phyloP scores from a whole-genome alignment of 2,797 vertebrate genomes.

The Cryptoblepharus egeriae region DNA sequence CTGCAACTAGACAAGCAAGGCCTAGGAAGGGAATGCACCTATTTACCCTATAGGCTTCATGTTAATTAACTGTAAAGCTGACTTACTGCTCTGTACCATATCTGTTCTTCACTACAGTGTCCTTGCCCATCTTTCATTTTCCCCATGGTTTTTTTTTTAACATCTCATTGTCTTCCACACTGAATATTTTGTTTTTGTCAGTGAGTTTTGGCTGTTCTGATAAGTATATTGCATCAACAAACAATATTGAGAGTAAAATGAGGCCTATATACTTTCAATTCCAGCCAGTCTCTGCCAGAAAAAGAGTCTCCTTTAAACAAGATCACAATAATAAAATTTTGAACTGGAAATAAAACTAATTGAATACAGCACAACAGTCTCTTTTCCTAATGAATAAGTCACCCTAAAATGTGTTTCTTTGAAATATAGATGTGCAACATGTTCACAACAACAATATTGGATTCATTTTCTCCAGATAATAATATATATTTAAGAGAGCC shows the following conservation, averaged over 20 bases:
- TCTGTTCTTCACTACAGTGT: constrained; percentile 2
- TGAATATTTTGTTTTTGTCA: constrained; percentile 46
- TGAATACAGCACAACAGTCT: constrained; percentile 41
- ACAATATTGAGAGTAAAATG: constrained; percentile 26
- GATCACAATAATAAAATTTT: constrained; percentile 12
- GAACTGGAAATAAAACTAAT: constrained; percentile 59
- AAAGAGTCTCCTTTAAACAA: constrained; percentile 23
- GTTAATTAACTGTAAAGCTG: no score
- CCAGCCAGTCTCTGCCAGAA: constrained; percentile 29
- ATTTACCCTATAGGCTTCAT: background rate
- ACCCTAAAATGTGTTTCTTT: constrained; percentile 53
- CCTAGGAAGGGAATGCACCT: background rate
- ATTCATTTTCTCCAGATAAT: constrained; percentile 69
- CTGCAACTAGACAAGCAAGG: background rate
- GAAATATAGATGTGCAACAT: constrained; percentile 64
- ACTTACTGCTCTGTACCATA: no score
- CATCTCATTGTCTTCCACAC: constrained; percentile 40
- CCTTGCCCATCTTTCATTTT: constrained; percentile 22
- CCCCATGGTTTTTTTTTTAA: constrained; percentile 33
- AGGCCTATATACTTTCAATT: constrained; percentile 14
- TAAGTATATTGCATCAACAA: constrained; percentile 47
- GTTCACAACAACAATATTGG: constrained; percentile 39
- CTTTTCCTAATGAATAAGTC: constrained; percentile 47
- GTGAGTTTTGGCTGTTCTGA: constrained; percentile 41
- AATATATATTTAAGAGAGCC: constrained; percentile 73